A percentile compares a stretch with the other conserved stretches of the same genome.
These are phyloP conservation scores for Drosophila gunungcola DNA, from an alignment of 1,140 invertebrate genomes.

Conservation along the genomic window DNA sequence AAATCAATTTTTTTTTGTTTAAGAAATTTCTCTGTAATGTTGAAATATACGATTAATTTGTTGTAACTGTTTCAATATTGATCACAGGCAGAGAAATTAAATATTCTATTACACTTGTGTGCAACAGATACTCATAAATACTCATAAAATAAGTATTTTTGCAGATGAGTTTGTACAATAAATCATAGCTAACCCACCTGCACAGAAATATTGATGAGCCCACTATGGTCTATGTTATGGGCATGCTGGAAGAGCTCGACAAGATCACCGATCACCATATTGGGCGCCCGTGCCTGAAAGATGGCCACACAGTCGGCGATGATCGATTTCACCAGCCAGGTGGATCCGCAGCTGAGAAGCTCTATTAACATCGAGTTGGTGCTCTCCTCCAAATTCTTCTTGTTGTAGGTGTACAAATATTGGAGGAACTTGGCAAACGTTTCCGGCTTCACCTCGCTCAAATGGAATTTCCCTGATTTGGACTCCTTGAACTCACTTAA, in stretches of 20 bases:
- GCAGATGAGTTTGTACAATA: not conserved
- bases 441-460: conserved; percentile 13
- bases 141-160: no score
- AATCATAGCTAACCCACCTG: not conserved
- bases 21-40: no score
- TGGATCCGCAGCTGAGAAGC: not conserved
- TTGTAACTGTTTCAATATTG: no score
- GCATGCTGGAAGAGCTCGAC: not conserved
- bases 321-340: conserved; percentile 7
- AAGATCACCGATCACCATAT: not conserved
- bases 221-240: not conserved
- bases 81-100: no score
- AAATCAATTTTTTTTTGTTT: no score
- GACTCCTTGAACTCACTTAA: conserved; percentile 25
- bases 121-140: no score
- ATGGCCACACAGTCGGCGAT: not conserved
- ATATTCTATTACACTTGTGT: no score
- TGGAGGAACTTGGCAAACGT: conserved; percentile 15
- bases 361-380: conserved; percentile 1
- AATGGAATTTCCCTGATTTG: not conserved
- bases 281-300: not conserved
- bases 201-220: not conserved
- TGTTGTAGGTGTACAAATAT: conserved; percentile 18
- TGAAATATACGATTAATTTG: no score
- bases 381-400: not conserved